Conservation (phyloP, 2,797 vertebrate genomes). For the Enteromius treurensis region DNA sequence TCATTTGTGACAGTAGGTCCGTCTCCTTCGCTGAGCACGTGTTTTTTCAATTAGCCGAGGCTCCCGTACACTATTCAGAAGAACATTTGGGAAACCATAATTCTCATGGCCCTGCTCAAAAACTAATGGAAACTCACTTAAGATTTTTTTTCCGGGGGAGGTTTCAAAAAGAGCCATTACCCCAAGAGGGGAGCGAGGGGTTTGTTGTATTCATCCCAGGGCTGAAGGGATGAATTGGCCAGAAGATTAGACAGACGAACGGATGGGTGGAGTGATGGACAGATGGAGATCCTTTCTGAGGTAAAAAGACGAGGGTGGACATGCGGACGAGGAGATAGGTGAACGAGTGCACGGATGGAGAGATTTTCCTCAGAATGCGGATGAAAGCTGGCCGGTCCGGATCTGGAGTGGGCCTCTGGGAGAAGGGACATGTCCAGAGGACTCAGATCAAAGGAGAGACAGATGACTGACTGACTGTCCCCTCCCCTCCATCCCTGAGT, state of each 20-base stretch:
- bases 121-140: slow-evolving; percentile 93
- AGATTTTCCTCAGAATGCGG: slow-evolving; percentile 74
- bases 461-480: slow-evolving; percentile 76
- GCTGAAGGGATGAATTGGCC: slow-evolving; percentile 57
- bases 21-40: slow-evolving; percentile 78
- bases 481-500: slow-evolving; percentile 34
- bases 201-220: slow-evolving; percentile 51
- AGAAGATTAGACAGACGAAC: slow-evolving; percentile 3
- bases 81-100: slow-evolving; percentile 86
- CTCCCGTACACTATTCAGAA: slow-evolving; percentile 81
- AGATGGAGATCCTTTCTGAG: background rate
- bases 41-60: slow-evolving; percentile 85
- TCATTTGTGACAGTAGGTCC: slow-evolving; percentile 82
- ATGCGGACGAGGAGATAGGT: background rate
- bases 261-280: slow-evolving; percentile 10
- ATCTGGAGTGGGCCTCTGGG: slow-evolving; percentile 73
- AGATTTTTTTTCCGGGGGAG: slow-evolving; percentile 71
- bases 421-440: slow-evolving; percentile 71
- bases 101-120: slow-evolving; percentile 82
- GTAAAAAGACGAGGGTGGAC: slow-evolving; percentile 9
- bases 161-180: slow-evolving; percentile 70
- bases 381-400: slow-evolving; percentile 72
- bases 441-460: slow-evolving; percentile 82
- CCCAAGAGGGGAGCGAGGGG: slow-evolving; percentile 24
- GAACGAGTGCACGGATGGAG: slow-evolving; percentile 71